These are phyloP conservation scores for Epinephelus lanceolatus DNA, from an alignment of 2,113 vertebrate genomes.

Conservation along the genomic window DNA sequence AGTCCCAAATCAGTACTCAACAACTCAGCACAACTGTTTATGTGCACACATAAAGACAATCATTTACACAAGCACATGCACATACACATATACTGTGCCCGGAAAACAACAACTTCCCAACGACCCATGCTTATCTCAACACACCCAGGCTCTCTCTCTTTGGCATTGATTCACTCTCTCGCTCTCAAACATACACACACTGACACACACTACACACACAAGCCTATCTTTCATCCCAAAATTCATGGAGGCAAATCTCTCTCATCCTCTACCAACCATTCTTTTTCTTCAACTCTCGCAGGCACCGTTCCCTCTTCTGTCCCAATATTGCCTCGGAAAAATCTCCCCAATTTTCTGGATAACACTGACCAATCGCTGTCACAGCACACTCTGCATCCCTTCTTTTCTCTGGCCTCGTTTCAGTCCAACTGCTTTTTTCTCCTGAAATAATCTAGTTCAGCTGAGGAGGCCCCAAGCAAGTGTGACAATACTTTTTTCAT, in stretches of 20 bases:
- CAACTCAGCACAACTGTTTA: slow-evolving; percentile 46
- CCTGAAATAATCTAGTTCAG: slow-evolving; percentile 32
- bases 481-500: slow-evolving; percentile 26
- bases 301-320: slow-evolving; percentile 47
- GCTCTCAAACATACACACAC: slow-evolving; percentile 37
- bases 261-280: slow-evolving; percentile 76
- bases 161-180: slow-evolving; percentile 68
- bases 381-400: slow-evolving; percentile 17
- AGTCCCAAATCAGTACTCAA: slow-evolving; percentile 53
- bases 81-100: slow-evolving; percentile 27
- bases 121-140: slow-evolving; percentile 80
- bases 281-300: slow-evolving; percentile 59
- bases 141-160: slow-evolving; percentile 75
- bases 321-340: slow-evolving; percentile 38
- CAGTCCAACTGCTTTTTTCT: slow-evolving; percentile 14
- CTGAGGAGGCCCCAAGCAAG: slow-evolving; percentile 10
- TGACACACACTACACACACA: slow-evolving; percentile 30
- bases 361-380: slow-evolving; percentile 35
- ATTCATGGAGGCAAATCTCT: slow-evolving; percentile 72
- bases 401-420: slow-evolving; percentile 21
- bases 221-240: slow-evolving; percentile 72
- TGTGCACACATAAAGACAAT: slow-evolving; percentile 43
- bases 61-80: slow-evolving; percentile 31
- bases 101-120: slow-evolving; percentile 65
- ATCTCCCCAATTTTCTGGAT: slow-evolving; percentile 35